Evolutionary conservation across 2,797 vertebrate species (phyloP).

Genomic region (Macroramphosus scolopax): DNA sequence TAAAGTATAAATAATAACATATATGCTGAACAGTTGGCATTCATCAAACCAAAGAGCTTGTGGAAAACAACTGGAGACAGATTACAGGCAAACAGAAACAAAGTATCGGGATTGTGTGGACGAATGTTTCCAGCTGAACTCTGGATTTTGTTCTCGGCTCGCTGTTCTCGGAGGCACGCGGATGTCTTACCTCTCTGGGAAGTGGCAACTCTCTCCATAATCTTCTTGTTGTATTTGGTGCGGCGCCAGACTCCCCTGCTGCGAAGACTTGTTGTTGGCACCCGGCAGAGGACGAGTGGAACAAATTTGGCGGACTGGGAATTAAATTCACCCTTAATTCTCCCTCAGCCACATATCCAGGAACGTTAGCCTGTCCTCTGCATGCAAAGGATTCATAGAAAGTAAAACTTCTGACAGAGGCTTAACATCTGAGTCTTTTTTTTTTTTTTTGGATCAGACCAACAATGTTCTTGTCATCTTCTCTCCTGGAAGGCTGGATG

Average conservation of each 20-base stretch:
- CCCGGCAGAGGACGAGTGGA: slow-evolving; percentile 71
- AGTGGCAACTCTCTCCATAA: slow-evolving; percentile 17
- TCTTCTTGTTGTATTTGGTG: slow-evolving; percentile 31
- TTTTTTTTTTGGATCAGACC: too few species aligned
- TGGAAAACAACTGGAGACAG: too few species aligned
- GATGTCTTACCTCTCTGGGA: slow-evolving; percentile 47
- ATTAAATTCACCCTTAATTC: slow-evolving; percentile 40
- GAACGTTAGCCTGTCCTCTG: slow-evolving; percentile 5
- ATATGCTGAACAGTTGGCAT: too few species aligned
- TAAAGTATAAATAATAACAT: too few species aligned
- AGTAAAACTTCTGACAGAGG: slow-evolving; percentile 2
- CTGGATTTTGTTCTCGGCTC: not conserved
- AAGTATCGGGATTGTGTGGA: slow-evolving; percentile 4
- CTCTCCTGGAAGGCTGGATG: too few species aligned
- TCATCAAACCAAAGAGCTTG: too few species aligned
- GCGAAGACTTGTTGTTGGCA: slow-evolving; percentile 36
- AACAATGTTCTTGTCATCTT: not conserved
- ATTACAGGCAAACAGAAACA: slow-evolving; percentile 25
- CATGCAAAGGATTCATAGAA: slow-evolving; percentile 8
- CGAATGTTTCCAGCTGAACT: slow-evolving; percentile 6
- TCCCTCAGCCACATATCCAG: slow-evolving; percentile 11
- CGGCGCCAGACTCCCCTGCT: slow-evolving; percentile 27
- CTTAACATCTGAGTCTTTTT: slow-evolving; percentile 12
- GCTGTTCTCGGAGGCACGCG: not conserved
- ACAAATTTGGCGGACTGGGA: slow-evolving; percentile 72